phyloP scores from a whole-genome alignment of 2,888 invertebrate species.

The Uloborus plumipes region DNA sequence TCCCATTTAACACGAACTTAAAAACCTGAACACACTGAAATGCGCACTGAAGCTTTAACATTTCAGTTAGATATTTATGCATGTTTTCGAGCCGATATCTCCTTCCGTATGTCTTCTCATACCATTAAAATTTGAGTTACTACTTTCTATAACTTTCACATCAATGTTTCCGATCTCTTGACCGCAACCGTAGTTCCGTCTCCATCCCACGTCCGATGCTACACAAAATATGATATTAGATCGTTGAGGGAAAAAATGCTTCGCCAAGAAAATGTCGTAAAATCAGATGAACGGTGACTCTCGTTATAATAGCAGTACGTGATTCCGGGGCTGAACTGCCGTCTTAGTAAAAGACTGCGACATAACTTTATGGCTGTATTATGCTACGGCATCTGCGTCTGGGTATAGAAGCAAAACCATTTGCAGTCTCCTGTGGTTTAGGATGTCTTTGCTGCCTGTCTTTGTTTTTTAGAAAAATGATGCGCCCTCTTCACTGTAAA shows the following conservation, averaged over 20 bases:
- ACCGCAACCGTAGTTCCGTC: conserved; percentile 11
- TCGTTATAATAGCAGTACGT: conserved; percentile 44
- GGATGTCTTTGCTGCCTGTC: no score
- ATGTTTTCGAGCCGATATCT: no score
- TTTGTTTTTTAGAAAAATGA: no score
- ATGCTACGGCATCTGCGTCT: conserved; percentile 5
- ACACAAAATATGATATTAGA: no score
- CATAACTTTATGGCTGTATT: conserved; percentile 45
- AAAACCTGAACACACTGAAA: no score
- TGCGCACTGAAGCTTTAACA: no score
- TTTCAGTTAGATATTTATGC: no score
- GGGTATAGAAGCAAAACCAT: no score
- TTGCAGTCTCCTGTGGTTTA: no score
- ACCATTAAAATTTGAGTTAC: conserved; percentile 20
- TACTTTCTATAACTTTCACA: conserved; percentile 19
- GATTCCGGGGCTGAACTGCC: conserved; percentile 39
- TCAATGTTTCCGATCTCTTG: conserved; percentile 19
- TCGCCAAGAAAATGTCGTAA: conserved; percentile 28
- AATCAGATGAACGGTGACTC: conserved; percentile 43
- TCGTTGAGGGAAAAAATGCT: no score
- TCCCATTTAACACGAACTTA: no score
- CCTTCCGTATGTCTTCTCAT: neutral
- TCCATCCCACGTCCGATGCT: conserved; percentile 6
- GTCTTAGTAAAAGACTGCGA: conserved; percentile 33
- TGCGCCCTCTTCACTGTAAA: no score